Percentiles rank a stretch among this genome's conserved stretches.
phyloP scores from a whole-genome alignment of 2,797 vertebrate species.

The Microchirus variegatus region DNA sequence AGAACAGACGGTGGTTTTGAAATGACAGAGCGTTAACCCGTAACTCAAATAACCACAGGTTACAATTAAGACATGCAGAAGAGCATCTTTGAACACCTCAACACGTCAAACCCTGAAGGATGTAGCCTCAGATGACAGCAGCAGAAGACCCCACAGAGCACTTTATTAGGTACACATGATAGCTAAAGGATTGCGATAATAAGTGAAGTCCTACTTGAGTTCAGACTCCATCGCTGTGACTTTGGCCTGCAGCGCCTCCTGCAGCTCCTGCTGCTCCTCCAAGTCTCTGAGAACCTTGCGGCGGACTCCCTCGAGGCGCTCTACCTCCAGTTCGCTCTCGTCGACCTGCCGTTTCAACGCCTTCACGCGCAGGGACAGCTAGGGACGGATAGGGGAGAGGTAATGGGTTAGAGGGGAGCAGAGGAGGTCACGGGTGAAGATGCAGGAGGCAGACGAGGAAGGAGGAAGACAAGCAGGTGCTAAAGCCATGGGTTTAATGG shows the following conservation, averaged over 20 bases:
- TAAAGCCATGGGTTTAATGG: not conserved
- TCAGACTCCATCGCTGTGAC: slow-evolving; percentile 87
- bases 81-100: too few species aligned
- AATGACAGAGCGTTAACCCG: too few species aligned
- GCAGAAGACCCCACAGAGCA: too few species aligned
- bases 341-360: slow-evolving; percentile 94
- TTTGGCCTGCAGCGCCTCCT: slow-evolving; percentile 87
- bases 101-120: too few species aligned
- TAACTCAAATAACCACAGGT: too few species aligned
- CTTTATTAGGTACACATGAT: too few species aligned
- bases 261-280: slow-evolving; percentile 92
- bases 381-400: slow-evolving; percentile 40
- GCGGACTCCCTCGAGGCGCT: slow-evolving; percentile 88
- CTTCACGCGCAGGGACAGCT: slow-evolving; percentile 92
- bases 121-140: too few species aligned
- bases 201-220: slow-evolving; percentile 77
- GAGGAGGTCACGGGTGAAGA: slow-evolving; percentile 44
- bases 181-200: not conserved
- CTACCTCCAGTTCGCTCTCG: slow-evolving; percentile 93
- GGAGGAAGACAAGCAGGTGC: not conserved
- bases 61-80: too few species aligned
- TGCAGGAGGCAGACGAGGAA: not conserved
- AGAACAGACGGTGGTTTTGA: too few species aligned
- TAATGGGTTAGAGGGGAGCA: slow-evolving; percentile 60
- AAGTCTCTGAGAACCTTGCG: slow-evolving; percentile 90